phyloP scores from a whole-genome alignment of 2,113 vertebrate species.

The Scomber colias region DNA sequence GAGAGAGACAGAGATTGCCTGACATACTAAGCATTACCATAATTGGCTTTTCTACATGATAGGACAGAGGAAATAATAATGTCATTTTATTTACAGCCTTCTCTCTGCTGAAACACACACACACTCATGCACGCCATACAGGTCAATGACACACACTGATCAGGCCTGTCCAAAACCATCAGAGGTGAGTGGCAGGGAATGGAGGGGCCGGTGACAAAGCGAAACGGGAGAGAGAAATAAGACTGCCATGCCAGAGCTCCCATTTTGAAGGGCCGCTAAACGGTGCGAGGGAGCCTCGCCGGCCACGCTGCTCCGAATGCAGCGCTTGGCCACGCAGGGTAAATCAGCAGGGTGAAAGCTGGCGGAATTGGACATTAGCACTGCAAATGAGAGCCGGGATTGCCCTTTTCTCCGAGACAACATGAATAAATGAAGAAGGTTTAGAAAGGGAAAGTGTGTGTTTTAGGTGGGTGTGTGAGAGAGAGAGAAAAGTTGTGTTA shows the following conservation, averaged over 20 bases:
- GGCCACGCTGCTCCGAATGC: conserved; percentile 84
- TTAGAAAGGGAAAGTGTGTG: conserved; percentile 51
- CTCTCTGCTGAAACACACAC: conserved; percentile 91
- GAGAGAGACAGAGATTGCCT: conserved; percentile 87
- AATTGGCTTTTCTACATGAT: conserved; percentile 99
- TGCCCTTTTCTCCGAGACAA: conserved; percentile 87
- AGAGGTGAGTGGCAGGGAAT: conserved; percentile 99
- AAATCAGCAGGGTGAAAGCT: conserved; percentile 98
- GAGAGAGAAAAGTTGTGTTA: conserved; percentile 15
- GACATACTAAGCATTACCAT: conserved; percentile 98
- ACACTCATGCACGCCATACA: conserved; percentile 92
- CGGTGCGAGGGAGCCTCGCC: conserved; percentile 84
- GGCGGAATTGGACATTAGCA: conserved; percentile 99
- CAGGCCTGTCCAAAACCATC: conserved; percentile 99
- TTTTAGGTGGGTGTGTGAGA: conserved; percentile 32
- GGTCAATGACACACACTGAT: conserved; percentile 99
- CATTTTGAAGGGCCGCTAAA: conserved; percentile 98
- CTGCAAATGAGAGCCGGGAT: conserved; percentile 98
- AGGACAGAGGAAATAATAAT: conserved; percentile 99
- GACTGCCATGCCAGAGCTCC: conserved; percentile 93
- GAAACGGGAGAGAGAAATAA: conserved; percentile 99
- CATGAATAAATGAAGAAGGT: conserved; percentile 86
- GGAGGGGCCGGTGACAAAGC: conserved; percentile 99
- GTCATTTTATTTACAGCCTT: conserved; percentile 99
- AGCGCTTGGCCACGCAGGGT: conserved; percentile 90